Base-by-base conservation (phyloP, 2,113 vertebrate species). In the Lagenorhynchus albirostris region DNA sequence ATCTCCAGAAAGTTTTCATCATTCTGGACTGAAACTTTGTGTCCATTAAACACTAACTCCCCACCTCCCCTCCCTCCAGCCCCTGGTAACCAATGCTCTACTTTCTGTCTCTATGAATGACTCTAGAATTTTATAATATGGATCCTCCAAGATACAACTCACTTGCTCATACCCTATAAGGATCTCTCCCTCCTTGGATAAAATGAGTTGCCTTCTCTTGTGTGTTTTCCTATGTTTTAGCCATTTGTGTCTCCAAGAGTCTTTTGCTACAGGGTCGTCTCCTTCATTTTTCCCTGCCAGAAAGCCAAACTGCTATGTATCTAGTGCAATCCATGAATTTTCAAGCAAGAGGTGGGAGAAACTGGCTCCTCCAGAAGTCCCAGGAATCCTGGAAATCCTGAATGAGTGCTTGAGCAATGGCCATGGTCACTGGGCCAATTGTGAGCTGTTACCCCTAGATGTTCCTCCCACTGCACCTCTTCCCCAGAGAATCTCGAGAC, bases 61-160 rank as follows among this genome's bases (percentile, higher is more conserved):
- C 6, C 2, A 31, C 5, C 1, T 0, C 13, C 41, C 2, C 1
- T 17, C 50, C 8, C 31, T 31, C 33, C 20, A 23, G 53, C 2
- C 12, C 93, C 58, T 65, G 25, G 44, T 2, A 62, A 21, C 6
- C 38, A 9, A 58, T 31, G 18, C 25, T 65, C 62, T 70, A 15
- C 25, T 21, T 31, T 91, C 44, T 91, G 11, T 81, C 14, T 63
- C 50, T 44, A 2, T 29, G n/a, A 84, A 33, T 20, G 36, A 80
- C 38, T 73, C 53, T 6, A 89, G 44, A 89, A 82, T 65, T 91
- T 89, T 62, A 14, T n/a, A 73, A 31, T 1, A 3, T 58, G 71
- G 21, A 81, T 70, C 41, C 47, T 79, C 36, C 31, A 60, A 36
- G 47, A 10, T 14, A 20, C 13, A 89, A 23, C 89, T 50, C 53